Conservation (phyloP, 2,888 invertebrate genomes). For the Stictocephala bisonia region DNA sequence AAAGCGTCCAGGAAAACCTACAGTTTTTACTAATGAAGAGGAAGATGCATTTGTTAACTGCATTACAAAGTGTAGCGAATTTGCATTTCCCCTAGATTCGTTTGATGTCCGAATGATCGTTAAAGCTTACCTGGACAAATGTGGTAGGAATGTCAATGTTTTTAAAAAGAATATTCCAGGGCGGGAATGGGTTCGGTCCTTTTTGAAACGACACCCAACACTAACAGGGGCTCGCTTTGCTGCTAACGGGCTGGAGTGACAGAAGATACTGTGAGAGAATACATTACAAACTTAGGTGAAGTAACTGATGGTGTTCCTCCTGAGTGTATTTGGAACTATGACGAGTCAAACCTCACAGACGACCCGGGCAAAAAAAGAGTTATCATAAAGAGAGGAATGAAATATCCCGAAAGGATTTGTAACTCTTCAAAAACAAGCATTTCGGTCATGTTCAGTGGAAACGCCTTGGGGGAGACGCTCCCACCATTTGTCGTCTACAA, state of each 20-base stretch:
- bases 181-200: slow-evolving; percentile 57
- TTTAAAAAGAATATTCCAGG: too few species aligned
- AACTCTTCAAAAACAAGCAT: slow-evolving; percentile 61
- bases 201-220: slow-evolving; percentile 51
- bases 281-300: slow-evolving; percentile 55
- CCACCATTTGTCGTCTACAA: slow-evolving; percentile 63
- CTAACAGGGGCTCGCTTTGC: slow-evolving; percentile 51
- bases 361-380: slow-evolving; percentile 61
- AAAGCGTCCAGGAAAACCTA: too few species aligned
- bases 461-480: too few species aligned
- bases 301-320: slow-evolving; percentile 53
- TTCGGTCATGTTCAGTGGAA: slow-evolving; percentile 62
- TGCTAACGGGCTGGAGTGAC: slow-evolving; percentile 54
- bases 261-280: slow-evolving; percentile 52
- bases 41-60: too few species aligned
- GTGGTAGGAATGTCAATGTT: too few species aligned
- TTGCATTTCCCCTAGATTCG: too few species aligned
- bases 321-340: slow-evolving; percentile 63
- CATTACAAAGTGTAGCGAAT: too few species aligned
- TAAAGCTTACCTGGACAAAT: too few species aligned
- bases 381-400: slow-evolving; percentile 59
- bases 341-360: slow-evolving; percentile 62
- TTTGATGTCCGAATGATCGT: too few species aligned
- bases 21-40: too few species aligned
- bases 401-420: slow-evolving; percentile 61